Evolutionary conservation across 2,888 invertebrate species (phyloP), one percentile per base, ranked within the genome.

Genomic region (Endotricha flammealis): DNA sequence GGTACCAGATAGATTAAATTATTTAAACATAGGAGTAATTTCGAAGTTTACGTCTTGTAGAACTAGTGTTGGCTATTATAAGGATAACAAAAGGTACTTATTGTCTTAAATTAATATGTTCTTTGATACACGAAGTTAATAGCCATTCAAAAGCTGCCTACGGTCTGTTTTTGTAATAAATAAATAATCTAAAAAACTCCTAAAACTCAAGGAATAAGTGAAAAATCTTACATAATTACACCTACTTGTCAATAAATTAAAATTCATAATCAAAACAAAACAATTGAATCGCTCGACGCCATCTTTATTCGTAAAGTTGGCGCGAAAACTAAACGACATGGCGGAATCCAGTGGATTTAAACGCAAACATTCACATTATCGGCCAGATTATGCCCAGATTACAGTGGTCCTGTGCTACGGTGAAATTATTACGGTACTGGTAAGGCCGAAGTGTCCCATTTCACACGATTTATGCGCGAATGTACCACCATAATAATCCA

Each of bases 381-480:
- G 79, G 75, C 61, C 74, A 85, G 86, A 85, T 87, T 86, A 85
- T 70, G 70, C 73, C 67, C 79, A 86, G 87, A 86, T 86, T 86
- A 86, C 80, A 81, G 79, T 78, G 76, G 81, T 70, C 65, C 68
- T 63, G 68, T 69, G 66, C 61, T 61, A 61, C 60, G 46, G 54
- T 64, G 64, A 76, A 86, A 79, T 83, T 85, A 83, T 85, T 83
- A 82, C 83, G 79, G 82, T 79, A 65, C 69, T 60, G 61, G 76
- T 80, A 79, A 83, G 78, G 74, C 80, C 75, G 54, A 70, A 74
- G 65, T 78, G 85, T 81, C 86, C 86, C 86, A 85, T 85, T 85
- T 75, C 62, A 64, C 36, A 46, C 64, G 78, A 86, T 86, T 85
- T 86, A 86, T 83, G 81, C 77, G 78, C 78, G 77, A 85, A 80